Percentiles rank a stretch among this genome's conserved stretches.
phyloP scores from a whole-genome alignment of 1,140 invertebrate species.

The Drosophila quadrilineata region DNA sequence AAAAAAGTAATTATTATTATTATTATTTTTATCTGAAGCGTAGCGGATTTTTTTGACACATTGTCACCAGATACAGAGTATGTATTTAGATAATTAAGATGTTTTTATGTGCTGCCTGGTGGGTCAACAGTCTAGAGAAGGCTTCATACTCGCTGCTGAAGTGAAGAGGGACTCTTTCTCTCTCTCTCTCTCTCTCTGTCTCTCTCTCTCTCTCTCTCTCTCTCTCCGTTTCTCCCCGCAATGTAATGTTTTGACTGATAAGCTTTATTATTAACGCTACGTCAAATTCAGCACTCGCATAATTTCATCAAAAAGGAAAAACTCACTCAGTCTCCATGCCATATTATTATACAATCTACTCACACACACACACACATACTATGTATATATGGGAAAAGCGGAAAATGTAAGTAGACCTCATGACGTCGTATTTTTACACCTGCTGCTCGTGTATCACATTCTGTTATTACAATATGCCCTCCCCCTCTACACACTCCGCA shows the following conservation, averaged over 20 bases:
- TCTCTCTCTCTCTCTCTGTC: too few relatives aligned
- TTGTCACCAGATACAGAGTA: too few relatives aligned
- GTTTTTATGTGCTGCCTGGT: neutral
- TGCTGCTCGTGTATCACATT: slow-evolving; percentile 57
- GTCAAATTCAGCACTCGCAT: slow-evolving; percentile 51
- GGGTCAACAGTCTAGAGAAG: neutral
- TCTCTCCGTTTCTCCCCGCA: neutral
- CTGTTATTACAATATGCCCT: slow-evolving; percentile 20
- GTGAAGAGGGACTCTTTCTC: too few relatives aligned
- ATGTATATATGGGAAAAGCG: neutral
- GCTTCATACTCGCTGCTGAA: too few relatives aligned
- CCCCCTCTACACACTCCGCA: neutral
- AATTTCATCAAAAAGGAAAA: slow-evolving; percentile 71
- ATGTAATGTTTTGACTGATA: slow-evolving; percentile 58
- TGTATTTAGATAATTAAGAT: neutral
- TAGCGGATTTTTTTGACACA: too few relatives aligned
- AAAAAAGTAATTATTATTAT: too few relatives aligned
- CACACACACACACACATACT: too few relatives aligned
- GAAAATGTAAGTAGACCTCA: slow-evolving; percentile 1
- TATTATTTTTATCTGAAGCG: too few relatives aligned
- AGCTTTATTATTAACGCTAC: slow-evolving; percentile 64
- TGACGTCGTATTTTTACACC: slow-evolving; percentile 41
- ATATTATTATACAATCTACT: too few relatives aligned
- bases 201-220: neutral
- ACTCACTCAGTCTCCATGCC: slow-evolving; percentile 26